Evolutionary conservation across 2,888 invertebrate genomes (phyloP), one percentile per base, ranked within the genome.

Genomic region (Lasioglossum vierecki): DNA sequence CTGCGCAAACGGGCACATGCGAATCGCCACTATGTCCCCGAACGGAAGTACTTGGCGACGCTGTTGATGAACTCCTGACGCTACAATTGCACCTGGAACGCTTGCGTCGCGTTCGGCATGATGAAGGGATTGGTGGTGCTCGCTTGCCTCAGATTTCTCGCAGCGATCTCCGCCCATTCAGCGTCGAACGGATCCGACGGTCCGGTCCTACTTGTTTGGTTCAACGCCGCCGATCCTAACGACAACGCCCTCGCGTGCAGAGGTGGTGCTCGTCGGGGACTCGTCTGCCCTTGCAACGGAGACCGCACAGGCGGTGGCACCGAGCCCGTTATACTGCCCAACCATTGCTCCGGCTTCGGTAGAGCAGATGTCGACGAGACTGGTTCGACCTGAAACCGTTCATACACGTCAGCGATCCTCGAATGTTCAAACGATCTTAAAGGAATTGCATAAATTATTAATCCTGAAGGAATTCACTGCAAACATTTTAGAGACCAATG

Each of bases 311-410:
- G 79, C 49, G 88, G 75, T 79, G 96, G 96, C 91, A 95, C 96
- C 87, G 96, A 96, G 88, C 96, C 96, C 22, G 97, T 97, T 71
- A 97, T 96, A 91, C 97, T 96, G 13, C 97, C 98, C 88, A 98
- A 95, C 98, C 98, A 98, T 92, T 98, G 98, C 91, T 98, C 98
- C 0, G 98, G 97, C 94, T 97, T 97, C 44, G 98, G 98, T 94
- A 97, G 95, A 82, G 94, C 94, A 44, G 91, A 90, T 30, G 93
- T 91, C 84, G 96, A 95, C 74, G 95, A 94, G 4, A 95, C 94
- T 4, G 95, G 92, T 86, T 95, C 95, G 35, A 95, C 91, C 93
- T 95, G 89, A 88, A 85, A 81, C 44, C 44, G 70, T 82, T 63
- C 11, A 5, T 5, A 11, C 11, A 0, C 11, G 70, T 70, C 6